phyloP scores from a whole-genome alignment of 2,888 invertebrate species.

The Reticulitermes lucifugus region DNA sequence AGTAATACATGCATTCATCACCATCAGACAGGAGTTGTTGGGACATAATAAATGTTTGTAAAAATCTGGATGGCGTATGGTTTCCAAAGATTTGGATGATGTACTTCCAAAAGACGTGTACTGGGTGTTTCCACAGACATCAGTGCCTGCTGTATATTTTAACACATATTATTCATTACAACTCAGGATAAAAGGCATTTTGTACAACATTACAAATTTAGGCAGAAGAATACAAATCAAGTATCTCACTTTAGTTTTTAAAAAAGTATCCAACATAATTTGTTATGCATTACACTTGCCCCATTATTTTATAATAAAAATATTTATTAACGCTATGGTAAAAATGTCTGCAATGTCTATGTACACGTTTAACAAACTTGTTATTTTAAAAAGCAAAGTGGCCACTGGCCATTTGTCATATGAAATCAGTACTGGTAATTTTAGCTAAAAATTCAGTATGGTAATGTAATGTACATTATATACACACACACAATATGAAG shows the following conservation, averaged over 20 bases:
- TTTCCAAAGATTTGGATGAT: no score
- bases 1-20: no score
- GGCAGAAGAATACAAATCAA: neutral
- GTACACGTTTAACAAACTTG: conserved; percentile 33
- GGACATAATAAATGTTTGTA: no score
- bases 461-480: conserved; percentile 12
- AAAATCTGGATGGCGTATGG: no score
- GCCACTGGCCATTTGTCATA: neutral
- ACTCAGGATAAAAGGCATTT: conserved; percentile 18
- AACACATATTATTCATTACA: conserved; percentile 17
- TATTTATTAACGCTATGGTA: conserved; percentile 33
- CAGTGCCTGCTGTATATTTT: neutral
- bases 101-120: no score
- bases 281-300: neutral
- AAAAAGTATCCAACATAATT: neutral
- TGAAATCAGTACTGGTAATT: neutral
- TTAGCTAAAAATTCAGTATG: neutral
- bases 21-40: no score
- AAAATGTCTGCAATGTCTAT: conserved; percentile 27
- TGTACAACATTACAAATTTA: conserved; percentile 31
- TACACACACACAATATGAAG: neutral
- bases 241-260: conserved; percentile 1
- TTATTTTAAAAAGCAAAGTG: neutral
- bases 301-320: conserved; percentile 31
- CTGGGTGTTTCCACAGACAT: no score